phyloP scores from a whole-genome alignment of 2,797 vertebrate species.

The Pitangus sulphuratus region DNA sequence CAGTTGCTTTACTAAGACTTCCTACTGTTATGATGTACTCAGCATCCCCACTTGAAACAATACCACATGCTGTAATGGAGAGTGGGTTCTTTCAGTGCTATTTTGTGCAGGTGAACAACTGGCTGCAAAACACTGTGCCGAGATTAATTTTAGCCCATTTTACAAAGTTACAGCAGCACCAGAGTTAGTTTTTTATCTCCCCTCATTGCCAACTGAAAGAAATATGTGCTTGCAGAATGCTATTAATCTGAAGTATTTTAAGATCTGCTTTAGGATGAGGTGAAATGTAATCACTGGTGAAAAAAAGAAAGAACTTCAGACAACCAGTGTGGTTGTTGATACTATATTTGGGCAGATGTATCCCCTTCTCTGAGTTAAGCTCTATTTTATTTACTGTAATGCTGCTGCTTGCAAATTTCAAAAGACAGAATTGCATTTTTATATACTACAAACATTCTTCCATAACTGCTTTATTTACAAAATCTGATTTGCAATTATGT shows the following conservation, averaged over 20 bases:
- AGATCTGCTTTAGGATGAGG: background rate
- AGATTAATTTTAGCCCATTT: background rate
- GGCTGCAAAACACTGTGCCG: background rate
- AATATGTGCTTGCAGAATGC: background rate
- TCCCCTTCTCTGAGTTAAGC: background rate
- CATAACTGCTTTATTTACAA: background rate
- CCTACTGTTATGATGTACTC: background rate
- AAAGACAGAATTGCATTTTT: background rate
- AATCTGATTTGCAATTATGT: background rate
- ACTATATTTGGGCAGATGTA: background rate
- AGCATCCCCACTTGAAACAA: background rate
- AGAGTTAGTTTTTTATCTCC: background rate
- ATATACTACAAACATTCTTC: background rate
- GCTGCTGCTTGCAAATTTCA: background rate
- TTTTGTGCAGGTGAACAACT: background rate
- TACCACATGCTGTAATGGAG: background rate
- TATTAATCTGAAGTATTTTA: background rate
- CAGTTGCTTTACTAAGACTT: background rate
- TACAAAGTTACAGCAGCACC: background rate
- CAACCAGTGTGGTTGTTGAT: background rate
- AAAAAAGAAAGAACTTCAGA: background rate
- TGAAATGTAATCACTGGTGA: background rate
- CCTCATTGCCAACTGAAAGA: background rate
- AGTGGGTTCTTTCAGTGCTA: background rate
- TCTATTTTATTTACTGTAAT: background rate